phyloP scores from a whole-genome alignment of 2,113 vertebrate species.

The Octodon degus region DNA sequence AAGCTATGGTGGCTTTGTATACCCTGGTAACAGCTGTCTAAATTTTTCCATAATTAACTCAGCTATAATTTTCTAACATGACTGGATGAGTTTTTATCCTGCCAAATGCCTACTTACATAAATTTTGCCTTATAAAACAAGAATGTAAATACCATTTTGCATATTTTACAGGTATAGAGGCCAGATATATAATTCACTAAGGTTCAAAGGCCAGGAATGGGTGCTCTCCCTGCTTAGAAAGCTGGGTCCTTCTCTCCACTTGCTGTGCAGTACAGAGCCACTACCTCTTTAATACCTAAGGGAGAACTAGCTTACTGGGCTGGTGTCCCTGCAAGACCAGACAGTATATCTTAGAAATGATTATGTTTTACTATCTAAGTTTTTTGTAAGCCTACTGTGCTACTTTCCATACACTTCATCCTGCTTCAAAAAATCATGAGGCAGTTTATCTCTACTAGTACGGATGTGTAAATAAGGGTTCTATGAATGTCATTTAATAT shows the following conservation, averaged over 20 bases:
- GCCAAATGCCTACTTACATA: too few species aligned
- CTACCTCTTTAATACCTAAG: too few species aligned
- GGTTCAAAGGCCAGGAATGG: background rate
- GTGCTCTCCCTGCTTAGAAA: background rate
- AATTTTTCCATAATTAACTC: background rate
- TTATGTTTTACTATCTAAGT: background rate
- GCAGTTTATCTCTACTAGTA: background rate
- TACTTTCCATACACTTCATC: background rate
- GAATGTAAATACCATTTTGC: background rate
- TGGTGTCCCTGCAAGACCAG: background rate
- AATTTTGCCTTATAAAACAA: background rate
- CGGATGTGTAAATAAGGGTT: background rate
- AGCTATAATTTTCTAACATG: background rate
- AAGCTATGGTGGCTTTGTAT: background rate
- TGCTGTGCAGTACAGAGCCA: rapidly evolving
- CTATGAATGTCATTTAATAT: background rate
- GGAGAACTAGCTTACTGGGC: background rate
- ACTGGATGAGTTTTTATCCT: background rate
- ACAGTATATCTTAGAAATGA: too few species aligned
- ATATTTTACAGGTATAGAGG: background rate
- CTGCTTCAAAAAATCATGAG: background rate
- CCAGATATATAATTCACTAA: background rate
- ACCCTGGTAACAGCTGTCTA: background rate
- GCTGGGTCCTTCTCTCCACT: rapidly evolving
- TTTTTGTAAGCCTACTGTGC: background rate